Evolutionary conservation across 2,888 invertebrate genomes (phyloP).

Genomic region (Agrochola lychnidis): DNA sequence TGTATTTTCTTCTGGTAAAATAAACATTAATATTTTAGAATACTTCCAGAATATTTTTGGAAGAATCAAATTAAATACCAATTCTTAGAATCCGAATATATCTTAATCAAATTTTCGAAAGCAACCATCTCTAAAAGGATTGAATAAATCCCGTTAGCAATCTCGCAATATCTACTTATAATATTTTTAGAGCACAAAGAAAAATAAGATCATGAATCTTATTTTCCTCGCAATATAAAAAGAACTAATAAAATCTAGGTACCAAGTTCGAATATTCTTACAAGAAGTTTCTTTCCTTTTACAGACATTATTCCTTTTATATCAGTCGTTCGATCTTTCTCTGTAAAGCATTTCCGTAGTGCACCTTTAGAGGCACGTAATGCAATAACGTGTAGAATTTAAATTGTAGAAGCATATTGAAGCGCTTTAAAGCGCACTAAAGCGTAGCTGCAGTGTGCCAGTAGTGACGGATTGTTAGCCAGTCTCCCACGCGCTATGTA

Average conservation of each 20-base stretch:
- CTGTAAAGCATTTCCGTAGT: constrained; percentile 12
- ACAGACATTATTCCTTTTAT: constrained; percentile 37
- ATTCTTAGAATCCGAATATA: background rate
- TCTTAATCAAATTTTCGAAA: background rate
- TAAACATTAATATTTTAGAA: background rate
- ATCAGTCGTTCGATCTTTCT: constrained; percentile 32
- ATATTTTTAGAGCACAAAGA: background rate
- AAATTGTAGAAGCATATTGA: constrained; percentile 34
- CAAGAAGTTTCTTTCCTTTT: constrained; percentile 8
- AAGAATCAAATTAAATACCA: background rate
- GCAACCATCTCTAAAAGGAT: background rate
- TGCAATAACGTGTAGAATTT: constrained; percentile 42
- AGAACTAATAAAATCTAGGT: constrained; percentile 8
- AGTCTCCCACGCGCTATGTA: background rate
- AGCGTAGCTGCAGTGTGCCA: constrained; percentile 15
- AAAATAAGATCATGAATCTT: background rate
- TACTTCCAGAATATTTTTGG: background rate
- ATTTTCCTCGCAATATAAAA: constrained; percentile 12
- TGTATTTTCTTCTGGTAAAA: constrained; percentile 14
- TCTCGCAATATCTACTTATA: background rate
- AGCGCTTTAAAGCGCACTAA: constrained; percentile 7
- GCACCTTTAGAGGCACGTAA: constrained; percentile 38
- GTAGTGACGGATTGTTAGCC: background rate
- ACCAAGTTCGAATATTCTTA: constrained; percentile 7
- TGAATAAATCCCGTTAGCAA: constrained; percentile 12